Conservation (phyloP, 2,113 vertebrate species). For the Phalacrocorax aristotelis region DNA sequence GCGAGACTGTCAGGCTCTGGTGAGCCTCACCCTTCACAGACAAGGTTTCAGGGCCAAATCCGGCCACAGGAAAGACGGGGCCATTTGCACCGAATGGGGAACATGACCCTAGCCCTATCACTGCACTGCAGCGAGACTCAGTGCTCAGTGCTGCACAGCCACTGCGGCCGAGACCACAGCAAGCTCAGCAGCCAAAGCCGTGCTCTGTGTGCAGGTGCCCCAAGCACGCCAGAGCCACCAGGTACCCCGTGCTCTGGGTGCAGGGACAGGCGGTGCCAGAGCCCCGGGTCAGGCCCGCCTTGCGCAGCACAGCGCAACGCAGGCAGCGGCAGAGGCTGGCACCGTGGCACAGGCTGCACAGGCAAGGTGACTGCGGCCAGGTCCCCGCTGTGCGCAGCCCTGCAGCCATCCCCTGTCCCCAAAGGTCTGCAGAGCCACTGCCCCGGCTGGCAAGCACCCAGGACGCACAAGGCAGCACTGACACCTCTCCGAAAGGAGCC, state of each 20-base stretch:
- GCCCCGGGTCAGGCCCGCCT: rapidly evolving
- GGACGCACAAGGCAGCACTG: rapidly evolving
- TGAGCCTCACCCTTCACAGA: neutral
- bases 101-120: rapidly evolving
- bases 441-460: rapidly evolving
- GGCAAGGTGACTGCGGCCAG: rapidly evolving
- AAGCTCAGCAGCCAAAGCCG: neutral
- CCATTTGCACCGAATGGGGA: rapidly evolving
- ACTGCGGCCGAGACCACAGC: rapidly evolving
- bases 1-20: rapidly evolving
- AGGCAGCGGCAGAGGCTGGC: neutral
- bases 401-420: neutral
- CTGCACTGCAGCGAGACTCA: rapidly evolving
- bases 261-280: neutral
- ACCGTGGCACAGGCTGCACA: rapidly evolving
- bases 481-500: rapidly evolving
- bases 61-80: rapidly evolving
- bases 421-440: neutral
- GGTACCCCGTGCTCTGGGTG: neutral
- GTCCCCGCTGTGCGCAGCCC: neutral
- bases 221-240: neutral
- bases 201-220: neutral
- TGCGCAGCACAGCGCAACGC: rapidly evolving
- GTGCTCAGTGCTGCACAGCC: rapidly evolving
- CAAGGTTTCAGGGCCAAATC: neutral